A percentile compares a stretch with the other conserved stretches of the same genome.
Evolutionary conservation across 1,140 invertebrate species (phyloP).

Genomic region (Plutomurus gul): DNA sequence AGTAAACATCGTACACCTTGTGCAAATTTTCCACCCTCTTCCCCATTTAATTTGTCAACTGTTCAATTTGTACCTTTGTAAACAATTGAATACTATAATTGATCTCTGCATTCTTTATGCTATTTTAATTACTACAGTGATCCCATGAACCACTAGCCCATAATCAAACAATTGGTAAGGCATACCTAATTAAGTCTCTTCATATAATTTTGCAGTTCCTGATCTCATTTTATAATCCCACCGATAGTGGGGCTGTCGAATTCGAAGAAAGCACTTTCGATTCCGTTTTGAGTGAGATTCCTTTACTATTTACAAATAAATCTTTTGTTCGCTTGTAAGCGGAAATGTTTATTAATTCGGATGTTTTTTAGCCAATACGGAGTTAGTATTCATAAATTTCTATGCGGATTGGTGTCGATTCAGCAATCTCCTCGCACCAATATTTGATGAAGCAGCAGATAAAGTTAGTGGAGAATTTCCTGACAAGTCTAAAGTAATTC

Average conservation of each 20-base stretch:
- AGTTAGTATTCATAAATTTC: constrained; percentile 97
- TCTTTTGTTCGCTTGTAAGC: neutral
- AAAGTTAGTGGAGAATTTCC: constrained; percentile 81
- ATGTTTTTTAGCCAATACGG: constrained; percentile 87
- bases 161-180: neutral
- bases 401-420: constrained; percentile 97
- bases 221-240: constrained; percentile 55
- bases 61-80: no score
- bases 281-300: constrained; percentile 72
- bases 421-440: constrained; percentile 92
- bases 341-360: constrained; percentile 55
- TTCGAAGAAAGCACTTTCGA: constrained; percentile 78
- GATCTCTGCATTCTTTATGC: neutral
- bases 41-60: no score
- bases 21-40: no score
- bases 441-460: constrained; percentile 94
- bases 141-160: no score
- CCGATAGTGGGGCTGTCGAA: constrained; percentile 69
- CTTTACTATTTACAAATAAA: neutral
- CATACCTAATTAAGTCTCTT: neutral
- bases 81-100: no score
- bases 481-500: constrained; percentile 80
- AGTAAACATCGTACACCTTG: no score
- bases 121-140: neutral
- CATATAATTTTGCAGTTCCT: constrained; percentile 52